A percentile compares a stretch with the other conserved stretches of the same genome.
Evolutionary conservation across 2,888 invertebrate genomes (phyloP).

Genomic region (Colostygia pectinataria): DNA sequence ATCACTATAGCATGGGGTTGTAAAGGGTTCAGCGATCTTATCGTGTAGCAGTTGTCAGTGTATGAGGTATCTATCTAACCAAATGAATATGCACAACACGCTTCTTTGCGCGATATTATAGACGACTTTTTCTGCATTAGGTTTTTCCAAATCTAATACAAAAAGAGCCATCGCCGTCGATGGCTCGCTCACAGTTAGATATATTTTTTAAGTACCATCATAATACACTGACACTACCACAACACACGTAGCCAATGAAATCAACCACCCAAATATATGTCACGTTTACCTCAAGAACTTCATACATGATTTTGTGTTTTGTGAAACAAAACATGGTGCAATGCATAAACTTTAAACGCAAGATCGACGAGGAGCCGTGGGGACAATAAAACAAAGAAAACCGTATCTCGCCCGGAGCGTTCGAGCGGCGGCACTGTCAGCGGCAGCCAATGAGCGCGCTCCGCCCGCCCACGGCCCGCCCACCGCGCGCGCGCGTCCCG

Average conservation of each 20-base stretch:
- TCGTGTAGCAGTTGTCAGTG: conserved; percentile 42
- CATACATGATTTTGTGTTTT: conserved; percentile 78
- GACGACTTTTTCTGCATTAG: too few relatives aligned
- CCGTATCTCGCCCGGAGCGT: conserved; percentile 70
- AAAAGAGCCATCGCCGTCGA: too few relatives aligned
- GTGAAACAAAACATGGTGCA: conserved; percentile 80
- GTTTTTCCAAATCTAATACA: neutral
- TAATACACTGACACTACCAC: conserved; percentile 54
- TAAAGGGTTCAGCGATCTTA: conserved; percentile 44
- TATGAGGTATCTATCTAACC: conserved; percentile 10
- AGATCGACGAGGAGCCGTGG: conserved; percentile 80
- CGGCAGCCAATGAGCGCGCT: conserved; percentile 46
- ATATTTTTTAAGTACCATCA: neutral
- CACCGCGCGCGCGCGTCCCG: conserved; percentile 41
- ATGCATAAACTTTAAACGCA: conserved; percentile 82
- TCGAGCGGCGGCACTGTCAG: conserved; percentile 43
- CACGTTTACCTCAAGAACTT: conserved; percentile 74
- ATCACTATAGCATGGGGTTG: conserved; percentile 43
- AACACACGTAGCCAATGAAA: conserved; percentile 50
- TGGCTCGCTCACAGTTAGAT: neutral
- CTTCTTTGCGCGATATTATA: neutral
- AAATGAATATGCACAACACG: neutral
- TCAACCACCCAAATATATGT: conserved; percentile 58
- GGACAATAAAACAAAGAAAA: conserved; percentile 83
- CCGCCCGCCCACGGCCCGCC: conserved; percentile 53